Evolutionary conservation across 2,797 vertebrate species (phyloP).

Genomic region (Cetoscarus ocellatus): DNA sequence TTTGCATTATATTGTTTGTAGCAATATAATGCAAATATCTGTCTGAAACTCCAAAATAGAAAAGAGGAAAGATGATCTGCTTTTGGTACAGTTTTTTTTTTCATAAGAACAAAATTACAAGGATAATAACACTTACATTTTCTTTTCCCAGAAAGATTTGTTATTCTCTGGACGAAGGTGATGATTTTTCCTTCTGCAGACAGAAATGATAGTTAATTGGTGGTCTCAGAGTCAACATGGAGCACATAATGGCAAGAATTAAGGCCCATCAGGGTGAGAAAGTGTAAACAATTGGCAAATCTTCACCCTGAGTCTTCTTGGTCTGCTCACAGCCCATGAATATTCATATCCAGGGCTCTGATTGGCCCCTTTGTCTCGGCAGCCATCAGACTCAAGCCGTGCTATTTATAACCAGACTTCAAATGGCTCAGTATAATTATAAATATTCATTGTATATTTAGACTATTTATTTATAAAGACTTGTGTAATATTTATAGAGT

Average conservation of each 20-base stretch:
- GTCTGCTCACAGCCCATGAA: constrained; percentile 51
- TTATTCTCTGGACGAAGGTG: not conserved
- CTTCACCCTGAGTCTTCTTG: constrained; percentile 35
- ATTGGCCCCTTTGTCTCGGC: constrained; percentile 51
- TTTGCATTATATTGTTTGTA: too few relatives aligned
- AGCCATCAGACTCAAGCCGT: constrained; percentile 40
- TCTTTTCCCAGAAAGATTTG: not conserved
- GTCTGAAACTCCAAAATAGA: too few relatives aligned
- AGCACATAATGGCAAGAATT: constrained; percentile 15
- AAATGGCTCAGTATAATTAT: constrained; percentile 44
- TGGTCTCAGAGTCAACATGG: constrained; percentile 42
- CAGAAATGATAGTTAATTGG: constrained; percentile 49
- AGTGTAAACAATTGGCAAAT: constrained; percentile 12
- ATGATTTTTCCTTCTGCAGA: constrained; percentile 19
- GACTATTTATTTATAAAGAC: constrained; percentile 58
- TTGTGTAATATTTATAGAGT: constrained; percentile 33
- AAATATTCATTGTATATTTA: constrained; percentile 62
- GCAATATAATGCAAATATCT: too few relatives aligned
- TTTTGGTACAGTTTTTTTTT: too few relatives aligned
- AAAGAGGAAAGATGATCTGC: too few relatives aligned
- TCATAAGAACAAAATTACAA: too few relatives aligned
- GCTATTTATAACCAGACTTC: constrained; percentile 57
- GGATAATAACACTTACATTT: constrained; percentile 4
- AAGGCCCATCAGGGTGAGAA: constrained; percentile 18
- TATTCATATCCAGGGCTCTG: constrained; percentile 59